These are phyloP conservation scores for Apus apus DNA, from an alignment of 2,113 vertebrate species.

Conservation along the genomic window DNA sequence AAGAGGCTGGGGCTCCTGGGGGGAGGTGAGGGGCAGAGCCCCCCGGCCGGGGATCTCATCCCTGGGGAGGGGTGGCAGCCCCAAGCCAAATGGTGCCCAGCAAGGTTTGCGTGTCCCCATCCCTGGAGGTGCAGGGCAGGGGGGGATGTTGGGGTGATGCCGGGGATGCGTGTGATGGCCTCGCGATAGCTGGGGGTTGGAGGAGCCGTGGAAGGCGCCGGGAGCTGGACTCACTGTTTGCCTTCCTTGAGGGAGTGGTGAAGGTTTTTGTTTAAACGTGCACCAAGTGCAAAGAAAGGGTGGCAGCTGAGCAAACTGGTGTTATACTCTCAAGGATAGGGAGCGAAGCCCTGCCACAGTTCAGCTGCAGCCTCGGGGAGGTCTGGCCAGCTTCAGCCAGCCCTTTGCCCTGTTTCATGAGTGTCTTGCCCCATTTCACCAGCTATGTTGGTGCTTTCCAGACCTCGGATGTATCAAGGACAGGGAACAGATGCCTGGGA, in stretches of 20 bases:
- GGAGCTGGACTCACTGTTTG: constrained; percentile 32
- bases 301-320: constrained; percentile 58
- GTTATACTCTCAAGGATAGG: constrained; percentile 13
- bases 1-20: background rate
- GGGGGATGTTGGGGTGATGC: background rate
- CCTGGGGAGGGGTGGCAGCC: background rate
- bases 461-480: background rate
- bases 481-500: background rate
- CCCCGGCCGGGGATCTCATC: background rate
- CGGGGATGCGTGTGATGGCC: background rate
- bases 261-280: constrained; percentile 34
- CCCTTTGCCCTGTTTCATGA: background rate
- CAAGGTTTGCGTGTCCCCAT: background rate
- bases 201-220: fast-evolving
- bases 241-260: constrained; percentile 34
- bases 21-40: background rate
- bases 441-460: background rate
- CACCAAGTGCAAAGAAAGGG: constrained; percentile 38
- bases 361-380: background rate
- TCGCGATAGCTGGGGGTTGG: fast-evolving
- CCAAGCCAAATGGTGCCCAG: fast-evolving
- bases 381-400: fast-evolving
- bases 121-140: background rate
- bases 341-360: background rate
- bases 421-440: background rate